Conservation (phyloP, 2,113 vertebrate genomes). For the Corynorhinus townsendii region DNA sequence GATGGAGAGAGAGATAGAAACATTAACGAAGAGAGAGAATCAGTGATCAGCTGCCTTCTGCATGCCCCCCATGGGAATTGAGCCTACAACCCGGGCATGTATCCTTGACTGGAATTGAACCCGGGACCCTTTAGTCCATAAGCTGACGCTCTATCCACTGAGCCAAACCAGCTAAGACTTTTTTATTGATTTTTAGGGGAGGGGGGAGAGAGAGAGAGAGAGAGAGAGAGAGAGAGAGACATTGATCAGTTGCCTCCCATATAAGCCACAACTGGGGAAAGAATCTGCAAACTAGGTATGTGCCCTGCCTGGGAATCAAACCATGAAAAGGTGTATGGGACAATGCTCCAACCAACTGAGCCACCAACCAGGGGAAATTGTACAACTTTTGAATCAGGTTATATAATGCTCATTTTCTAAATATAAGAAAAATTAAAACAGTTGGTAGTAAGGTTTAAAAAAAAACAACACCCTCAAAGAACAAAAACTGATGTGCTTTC, state of each 20-base stretch:
- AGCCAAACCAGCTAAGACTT: no score
- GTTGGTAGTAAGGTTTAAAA: background rate
- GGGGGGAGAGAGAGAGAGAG: no score
- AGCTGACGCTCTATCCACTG: no score
- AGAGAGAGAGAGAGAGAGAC: background rate
- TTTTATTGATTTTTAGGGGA: background rate
- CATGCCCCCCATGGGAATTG: no score
- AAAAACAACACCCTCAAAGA: rapidly evolving
- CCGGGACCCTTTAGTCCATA: no score
- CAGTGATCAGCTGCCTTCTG: no score
- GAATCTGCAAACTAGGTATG: background rate
- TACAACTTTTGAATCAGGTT: background rate
- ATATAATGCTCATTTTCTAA: background rate
- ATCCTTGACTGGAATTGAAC: no score
- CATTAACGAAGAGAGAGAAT: no score
- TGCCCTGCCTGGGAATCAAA: background rate
- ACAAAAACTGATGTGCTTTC: background rate
- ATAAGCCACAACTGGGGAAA: background rate
- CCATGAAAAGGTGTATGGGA: no score
- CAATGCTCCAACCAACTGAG: background rate
- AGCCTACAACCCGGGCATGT: no score
- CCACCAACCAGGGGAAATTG: background rate
- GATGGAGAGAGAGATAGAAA: no score
- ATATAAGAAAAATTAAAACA: background rate
- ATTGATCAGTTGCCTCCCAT: background rate